A percentile compares a stretch with the other conserved stretches of the same genome.
Conservation (phyloP, 2,113 vertebrate species). For the Gallinago paraguaiae region DNA sequence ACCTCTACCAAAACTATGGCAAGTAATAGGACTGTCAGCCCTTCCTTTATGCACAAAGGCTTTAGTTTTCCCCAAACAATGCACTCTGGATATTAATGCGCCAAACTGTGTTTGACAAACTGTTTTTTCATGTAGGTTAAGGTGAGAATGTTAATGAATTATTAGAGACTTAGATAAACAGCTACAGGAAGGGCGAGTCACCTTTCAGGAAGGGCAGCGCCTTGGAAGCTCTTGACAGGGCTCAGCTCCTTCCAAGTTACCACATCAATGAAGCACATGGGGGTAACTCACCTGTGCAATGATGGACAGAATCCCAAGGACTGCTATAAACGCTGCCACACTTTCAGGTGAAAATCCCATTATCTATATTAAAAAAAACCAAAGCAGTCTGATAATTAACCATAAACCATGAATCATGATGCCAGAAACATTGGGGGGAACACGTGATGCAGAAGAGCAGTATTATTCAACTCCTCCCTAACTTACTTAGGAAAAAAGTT, state of each 20-base stretch:
- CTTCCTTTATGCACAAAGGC: not conserved
- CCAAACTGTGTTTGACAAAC: not conserved
- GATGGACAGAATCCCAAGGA: slow-evolving; percentile 88
- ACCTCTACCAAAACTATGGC: accelerated
- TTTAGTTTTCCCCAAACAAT: not conserved
- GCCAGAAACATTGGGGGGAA: not conserved
- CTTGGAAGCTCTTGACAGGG: not conserved
- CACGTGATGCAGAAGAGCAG: not conserved
- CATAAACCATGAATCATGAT: accelerated
- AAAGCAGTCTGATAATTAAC: not conserved
- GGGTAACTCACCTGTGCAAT: slow-evolving; percentile 82
- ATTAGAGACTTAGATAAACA: not conserved
- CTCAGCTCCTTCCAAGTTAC: not conserved
- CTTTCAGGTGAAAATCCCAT: slow-evolving; percentile 90
- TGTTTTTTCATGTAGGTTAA: not conserved
- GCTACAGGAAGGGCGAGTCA: not conserved
- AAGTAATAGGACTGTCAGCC: not conserved
- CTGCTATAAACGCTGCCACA: slow-evolving; percentile 88
- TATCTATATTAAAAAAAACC: slow-evolving; percentile 73
- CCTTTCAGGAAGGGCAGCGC: not conserved
- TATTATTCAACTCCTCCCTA: not conserved
- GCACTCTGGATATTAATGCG: not conserved
- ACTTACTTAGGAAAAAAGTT: not conserved
- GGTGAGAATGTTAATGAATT: not conserved
- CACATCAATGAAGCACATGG: not conserved